These are phyloP conservation scores for Stomatorhinus walkeri DNA, from an alignment of 2,797 vertebrate species.

Conservation along the genomic window DNA sequence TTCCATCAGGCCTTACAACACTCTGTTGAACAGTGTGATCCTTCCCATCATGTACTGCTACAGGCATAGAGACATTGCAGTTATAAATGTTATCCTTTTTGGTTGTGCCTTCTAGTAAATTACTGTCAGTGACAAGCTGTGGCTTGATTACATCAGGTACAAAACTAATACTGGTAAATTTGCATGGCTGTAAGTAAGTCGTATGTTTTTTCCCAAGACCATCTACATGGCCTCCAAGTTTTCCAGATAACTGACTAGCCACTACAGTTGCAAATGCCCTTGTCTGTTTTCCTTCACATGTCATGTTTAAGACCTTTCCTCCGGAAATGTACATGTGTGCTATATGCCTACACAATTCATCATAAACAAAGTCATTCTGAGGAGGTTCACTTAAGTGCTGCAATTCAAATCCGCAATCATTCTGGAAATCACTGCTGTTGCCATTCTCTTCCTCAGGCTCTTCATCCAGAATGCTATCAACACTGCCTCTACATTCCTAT, in stretches of 20 bases:
- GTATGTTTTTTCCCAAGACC: conserved; percentile 20
- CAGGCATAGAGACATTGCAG: conserved; percentile 1
- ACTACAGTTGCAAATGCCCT: neutral
- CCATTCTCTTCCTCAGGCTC: conserved; percentile 22
- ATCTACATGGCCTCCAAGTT: neutral
- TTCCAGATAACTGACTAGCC: conserved; percentile 6
- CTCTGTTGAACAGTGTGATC: conserved; percentile 21
- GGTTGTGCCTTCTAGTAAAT: neutral
- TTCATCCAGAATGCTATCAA: conserved; percentile 16
- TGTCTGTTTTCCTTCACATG: neutral
- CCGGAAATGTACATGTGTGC: conserved; percentile 27
- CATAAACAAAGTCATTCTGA: conserved; percentile 29
- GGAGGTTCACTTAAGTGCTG: conserved; percentile 20
- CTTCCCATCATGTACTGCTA: conserved; percentile 16
- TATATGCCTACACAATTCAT: conserved; percentile 31
- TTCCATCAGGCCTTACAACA: conserved; percentile 15
- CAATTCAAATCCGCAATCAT: conserved; percentile 5
- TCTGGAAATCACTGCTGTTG: conserved; percentile 3
- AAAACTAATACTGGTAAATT: neutral
- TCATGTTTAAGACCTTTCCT: conserved; percentile 4
- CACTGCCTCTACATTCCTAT: conserved; percentile 41
- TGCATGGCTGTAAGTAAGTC: neutral
- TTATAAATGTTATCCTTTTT: conserved; percentile 24
- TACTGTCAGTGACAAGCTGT: neutral
- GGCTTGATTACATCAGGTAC: conserved; percentile 23